phyloP scores from a whole-genome alignment of 2,888 invertebrate genomes.

The Apomyelois bistriatella region DNA sequence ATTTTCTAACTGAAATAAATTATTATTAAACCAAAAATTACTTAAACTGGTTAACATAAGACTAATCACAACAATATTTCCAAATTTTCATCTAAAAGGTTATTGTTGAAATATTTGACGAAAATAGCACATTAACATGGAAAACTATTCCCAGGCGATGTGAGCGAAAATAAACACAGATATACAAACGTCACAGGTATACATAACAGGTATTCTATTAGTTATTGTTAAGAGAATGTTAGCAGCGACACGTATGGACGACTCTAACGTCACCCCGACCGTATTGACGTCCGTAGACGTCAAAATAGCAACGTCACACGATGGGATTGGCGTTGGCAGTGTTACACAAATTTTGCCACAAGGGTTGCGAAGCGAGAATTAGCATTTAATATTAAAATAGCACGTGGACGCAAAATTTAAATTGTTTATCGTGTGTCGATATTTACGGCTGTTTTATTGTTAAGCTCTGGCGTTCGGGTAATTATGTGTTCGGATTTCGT shows the following conservation, averaged over 20 bases:
- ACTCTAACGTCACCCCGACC: conserved; percentile 25
- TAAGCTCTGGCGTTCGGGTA: conserved; percentile 7
- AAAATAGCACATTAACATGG: conserved; percentile 8
- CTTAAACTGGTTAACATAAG: not conserved
- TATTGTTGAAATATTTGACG: conserved; percentile 5
- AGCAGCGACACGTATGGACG: conserved; percentile 20
- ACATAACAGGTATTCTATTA: conserved; percentile 19
- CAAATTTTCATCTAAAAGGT: conserved; percentile 4
- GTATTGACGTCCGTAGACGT: conserved; percentile 28
- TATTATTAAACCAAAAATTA: no score
- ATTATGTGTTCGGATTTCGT: conserved; percentile 11
- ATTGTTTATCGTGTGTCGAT: conserved; percentile 19
- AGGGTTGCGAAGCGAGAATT: conserved; percentile 17
- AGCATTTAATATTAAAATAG: conserved; percentile 22
- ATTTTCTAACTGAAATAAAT: no score
- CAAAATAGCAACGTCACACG: conserved; percentile 25
- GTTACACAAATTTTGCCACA: not conserved
- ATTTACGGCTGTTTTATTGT: conserved; percentile 15
- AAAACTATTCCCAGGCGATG: conserved; percentile 20
- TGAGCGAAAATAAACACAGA: conserved; percentile 14
- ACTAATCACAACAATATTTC: not conserved
- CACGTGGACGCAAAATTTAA: conserved; percentile 22
- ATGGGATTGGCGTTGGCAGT: conserved; percentile 16
- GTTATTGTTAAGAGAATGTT: conserved; percentile 18
- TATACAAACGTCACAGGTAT: conserved; percentile 23